These are phyloP conservation scores for Tanytarsus gracilentus DNA, from an alignment of 2,888 invertebrate species.

Conservation along the genomic window DNA sequence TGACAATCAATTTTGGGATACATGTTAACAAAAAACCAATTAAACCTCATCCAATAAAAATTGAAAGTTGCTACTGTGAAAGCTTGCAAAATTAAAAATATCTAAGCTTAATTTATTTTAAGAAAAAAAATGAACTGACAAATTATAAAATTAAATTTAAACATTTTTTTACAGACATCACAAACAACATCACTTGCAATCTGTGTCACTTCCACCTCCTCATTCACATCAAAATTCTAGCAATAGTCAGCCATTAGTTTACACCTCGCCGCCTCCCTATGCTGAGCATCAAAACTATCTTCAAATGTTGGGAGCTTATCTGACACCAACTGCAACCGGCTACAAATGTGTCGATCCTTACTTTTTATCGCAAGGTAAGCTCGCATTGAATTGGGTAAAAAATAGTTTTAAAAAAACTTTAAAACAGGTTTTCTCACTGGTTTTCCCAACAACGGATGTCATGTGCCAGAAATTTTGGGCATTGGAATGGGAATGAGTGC, in stretches of 20 bases:
- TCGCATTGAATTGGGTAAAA: too few relatives aligned
- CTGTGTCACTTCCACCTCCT: neutral
- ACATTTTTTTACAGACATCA: neutral
- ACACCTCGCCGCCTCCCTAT: conserved; percentile 40
- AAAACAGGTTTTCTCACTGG: conserved; percentile 40
- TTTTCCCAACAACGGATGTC: conserved; percentile 38
- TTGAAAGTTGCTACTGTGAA: too few relatives aligned
- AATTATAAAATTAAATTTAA: too few relatives aligned
- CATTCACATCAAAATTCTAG: too few relatives aligned
- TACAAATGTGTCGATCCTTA: conserved; percentile 65
- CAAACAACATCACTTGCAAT: conserved; percentile 19
- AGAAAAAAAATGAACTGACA: too few relatives aligned
- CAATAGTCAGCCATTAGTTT: conserved; percentile 35
- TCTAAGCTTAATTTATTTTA: too few relatives aligned
- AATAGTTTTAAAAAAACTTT: too few relatives aligned
- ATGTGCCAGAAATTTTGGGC: conserved; percentile 41
- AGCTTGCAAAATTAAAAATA: neutral
- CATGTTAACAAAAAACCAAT: neutral
- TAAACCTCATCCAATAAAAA: neutral
- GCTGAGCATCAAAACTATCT: conserved; percentile 51
- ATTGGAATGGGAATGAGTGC: conserved; percentile 49
- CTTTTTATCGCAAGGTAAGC: conserved; percentile 62
- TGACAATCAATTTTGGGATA: conserved; percentile 5
- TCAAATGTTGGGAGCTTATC: conserved; percentile 59
- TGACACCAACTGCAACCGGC: conserved; percentile 53